Evolutionary conservation across 2,113 vertebrate genomes (phyloP), one percentile per base, ranked within the genome.

Genomic region (Willisornis vidua): DNA sequence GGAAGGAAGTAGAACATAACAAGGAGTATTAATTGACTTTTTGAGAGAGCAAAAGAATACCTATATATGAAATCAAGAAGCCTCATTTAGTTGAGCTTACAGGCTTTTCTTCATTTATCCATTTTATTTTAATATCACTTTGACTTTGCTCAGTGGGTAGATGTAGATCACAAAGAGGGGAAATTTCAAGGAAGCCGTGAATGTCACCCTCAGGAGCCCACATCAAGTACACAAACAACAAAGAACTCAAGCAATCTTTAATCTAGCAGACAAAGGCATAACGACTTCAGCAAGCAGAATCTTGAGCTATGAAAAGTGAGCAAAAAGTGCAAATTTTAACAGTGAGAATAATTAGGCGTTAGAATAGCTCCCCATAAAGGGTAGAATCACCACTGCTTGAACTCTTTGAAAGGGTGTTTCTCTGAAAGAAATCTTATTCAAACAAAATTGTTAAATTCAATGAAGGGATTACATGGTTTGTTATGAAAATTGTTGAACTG

Each of bases 291-390:
- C 43, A 88, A 92, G 59, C 15, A 88, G 51, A 85, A 83, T 73
- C 54, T 70, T 39, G 33, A 83, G 28, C 68, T 90, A 70, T 68
- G 15, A 14, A 26, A 83, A 87, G 46, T 54, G 15, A 68, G 6
- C 78, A 79, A 94, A 91, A 79, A 79, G n/a, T 83, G 63, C 6
- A 79, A 85, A 68, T 72, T 94, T 85, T 83, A 73, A 82, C 39
- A 82, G 58, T 78, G 48, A 65, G 67, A 72, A 78, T 85, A 82
- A 85, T 85, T 87, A 91, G 49, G 33, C 2, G 0, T 61, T 87
- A 87, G 8, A 90, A 79, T 35, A 83, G 17, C 9, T 93, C 17
- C 35, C 33, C 23, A 52, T 68, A 84, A 92, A 86, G 46, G 41
- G 5, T 23, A 45, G 15, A 29, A 75, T 55, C 35, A 41, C 19